Evolutionary conservation across 2,888 invertebrate genomes (phyloP).

Genomic region (Quadriops clusia): DNA sequence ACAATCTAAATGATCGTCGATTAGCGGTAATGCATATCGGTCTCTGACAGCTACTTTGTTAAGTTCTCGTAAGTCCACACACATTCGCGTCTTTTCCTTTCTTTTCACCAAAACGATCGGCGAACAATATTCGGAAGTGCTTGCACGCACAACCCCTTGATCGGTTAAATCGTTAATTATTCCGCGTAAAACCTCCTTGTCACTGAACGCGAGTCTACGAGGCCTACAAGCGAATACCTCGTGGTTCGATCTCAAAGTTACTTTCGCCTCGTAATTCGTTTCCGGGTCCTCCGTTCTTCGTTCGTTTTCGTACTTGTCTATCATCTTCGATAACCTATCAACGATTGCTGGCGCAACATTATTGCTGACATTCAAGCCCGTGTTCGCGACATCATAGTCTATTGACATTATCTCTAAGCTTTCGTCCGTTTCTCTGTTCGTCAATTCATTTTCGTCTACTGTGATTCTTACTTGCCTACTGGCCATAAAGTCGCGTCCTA

Average conservation of each 20-base stretch:
- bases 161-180: conserved; percentile 17
- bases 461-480: no score
- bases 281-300: conserved; percentile 1
- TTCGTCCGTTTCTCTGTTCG: no score
- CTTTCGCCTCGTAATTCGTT: conserved; percentile 7
- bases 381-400: no score
- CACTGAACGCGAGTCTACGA: conserved; percentile 15
- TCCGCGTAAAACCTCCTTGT: conserved; percentile 12
- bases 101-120: conserved; percentile 19
- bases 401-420: no score
- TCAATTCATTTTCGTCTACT: no score
- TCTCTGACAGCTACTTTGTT: conserved; percentile 9
- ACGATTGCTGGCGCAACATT: no score
- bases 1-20: conserved; percentile 9
- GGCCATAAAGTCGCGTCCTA: conserved; percentile 11
- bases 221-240: conserved; percentile 12
- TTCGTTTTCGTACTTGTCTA: conserved; percentile 6
- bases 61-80: no score
- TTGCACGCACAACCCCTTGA: conserved; percentile 21
- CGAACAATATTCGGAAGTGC: conserved; percentile 19
- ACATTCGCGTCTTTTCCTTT: conserved; percentile 15
- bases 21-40: conserved; percentile 8
- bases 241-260: conserved; percentile 3
- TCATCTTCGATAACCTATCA: neutral
- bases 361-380: no score